Evolutionary conservation across 1,140 invertebrate species (phyloP).

Genomic region (Hermatobates lingyangjiaoensis): DNA sequence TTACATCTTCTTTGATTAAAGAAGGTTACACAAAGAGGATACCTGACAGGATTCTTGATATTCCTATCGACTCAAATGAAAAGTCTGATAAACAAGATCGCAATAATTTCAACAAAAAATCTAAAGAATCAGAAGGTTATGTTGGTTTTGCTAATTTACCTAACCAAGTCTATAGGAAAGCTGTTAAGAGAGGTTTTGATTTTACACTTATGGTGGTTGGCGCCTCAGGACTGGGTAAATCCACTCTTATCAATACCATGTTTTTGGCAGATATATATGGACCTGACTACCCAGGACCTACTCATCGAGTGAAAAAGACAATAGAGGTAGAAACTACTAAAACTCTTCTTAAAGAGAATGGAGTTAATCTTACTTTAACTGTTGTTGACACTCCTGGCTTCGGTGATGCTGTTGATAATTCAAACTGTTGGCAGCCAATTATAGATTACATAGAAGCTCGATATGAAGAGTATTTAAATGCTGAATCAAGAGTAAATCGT

Average conservation of each 20-base stretch:
- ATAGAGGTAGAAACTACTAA: slow-evolving; percentile 82
- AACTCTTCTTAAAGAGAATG: slow-evolving; percentile 73
- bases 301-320: slow-evolving; percentile 74
- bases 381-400: slow-evolving; percentile 96
- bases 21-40: neutral
- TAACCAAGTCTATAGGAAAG: slow-evolving; percentile 95
- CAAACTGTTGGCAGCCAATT: slow-evolving; percentile 91
- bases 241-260: slow-evolving; percentile 96
- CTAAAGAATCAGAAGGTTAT: neutral
- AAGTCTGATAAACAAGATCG: neutral
- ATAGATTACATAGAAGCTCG: slow-evolving; percentile 93
- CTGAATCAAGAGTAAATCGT: slow-evolving; percentile 70
- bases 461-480: slow-evolving; percentile 85
- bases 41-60: neutral
- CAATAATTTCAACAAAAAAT: neutral
- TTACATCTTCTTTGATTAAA: neutral
- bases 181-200: slow-evolving; percentile 98
- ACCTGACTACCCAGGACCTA: slow-evolving; percentile 65
- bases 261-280: slow-evolving; percentile 94
- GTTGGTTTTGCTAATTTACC: slow-evolving; percentile 81
- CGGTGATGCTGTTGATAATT: slow-evolving; percentile 95
- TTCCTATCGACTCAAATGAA: neutral
- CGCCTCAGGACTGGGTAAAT: slow-evolving; percentile 93
- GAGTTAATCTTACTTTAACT: slow-evolving; percentile 76
- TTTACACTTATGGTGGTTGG: slow-evolving; percentile 99